Evolutionary conservation across 2,888 invertebrate genomes (phyloP).

Genomic region (Heliconius charithonia): DNA sequence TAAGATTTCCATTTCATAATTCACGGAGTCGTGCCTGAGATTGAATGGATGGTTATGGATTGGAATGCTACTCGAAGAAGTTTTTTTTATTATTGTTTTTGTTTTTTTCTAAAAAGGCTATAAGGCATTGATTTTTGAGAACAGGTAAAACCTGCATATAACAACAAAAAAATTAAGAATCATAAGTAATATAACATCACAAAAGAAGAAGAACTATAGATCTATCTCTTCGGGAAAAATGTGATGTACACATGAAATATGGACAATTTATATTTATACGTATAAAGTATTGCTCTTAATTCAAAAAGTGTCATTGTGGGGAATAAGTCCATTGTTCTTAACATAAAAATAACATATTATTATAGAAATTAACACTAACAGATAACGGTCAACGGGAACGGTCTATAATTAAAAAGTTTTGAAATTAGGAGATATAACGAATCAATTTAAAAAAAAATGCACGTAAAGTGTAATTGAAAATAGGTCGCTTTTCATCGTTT

Average conservation of each 20-base stretch:
- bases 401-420: background rate
- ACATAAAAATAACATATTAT: no score
- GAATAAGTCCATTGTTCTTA: no score
- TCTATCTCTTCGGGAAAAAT: no score
- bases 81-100: background rate
- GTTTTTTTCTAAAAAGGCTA: background rate
- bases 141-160: background rate
- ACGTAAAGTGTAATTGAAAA: conserved; percentile 63
- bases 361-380: no score
- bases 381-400: no score
- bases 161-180: background rate
- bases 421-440: background rate
- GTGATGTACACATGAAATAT: no score
- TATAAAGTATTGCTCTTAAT: background rate
- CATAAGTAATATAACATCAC: no score
- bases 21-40: background rate
- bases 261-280: background rate
- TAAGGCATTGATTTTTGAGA: background rate
- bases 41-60: background rate
- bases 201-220: no score
- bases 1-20: background rate
- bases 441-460: conserved; percentile 6
- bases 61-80: background rate
- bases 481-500: conserved; percentile 58
- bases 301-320: no score